Percentiles rank a stretch among this genome's conserved stretches.
Conservation (phyloP, 2,113 vertebrate species). For the Melospiza melodia region DNA sequence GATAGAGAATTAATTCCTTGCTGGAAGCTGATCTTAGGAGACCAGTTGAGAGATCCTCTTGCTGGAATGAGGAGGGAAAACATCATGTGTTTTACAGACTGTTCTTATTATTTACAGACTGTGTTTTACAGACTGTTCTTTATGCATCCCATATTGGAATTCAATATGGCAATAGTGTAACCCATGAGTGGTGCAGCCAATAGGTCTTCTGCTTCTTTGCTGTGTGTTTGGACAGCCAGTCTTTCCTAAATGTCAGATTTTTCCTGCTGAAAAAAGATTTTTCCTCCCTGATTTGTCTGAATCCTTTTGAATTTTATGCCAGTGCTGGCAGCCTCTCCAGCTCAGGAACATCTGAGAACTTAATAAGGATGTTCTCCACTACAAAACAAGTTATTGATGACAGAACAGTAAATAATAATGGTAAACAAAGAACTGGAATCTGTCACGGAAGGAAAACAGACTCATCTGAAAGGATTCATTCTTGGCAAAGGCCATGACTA, state of each 20-base stretch:
- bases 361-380: not conserved
- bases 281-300: not conserved
- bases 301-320: not conserved
- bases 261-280: not conserved
- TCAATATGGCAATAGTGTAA: not conserved
- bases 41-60: not conserved
- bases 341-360: not conserved
- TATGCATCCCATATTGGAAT: not conserved
- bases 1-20: not conserved
- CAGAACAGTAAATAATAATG: not conserved
- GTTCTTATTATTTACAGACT: not conserved
- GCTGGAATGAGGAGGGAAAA: not conserved
- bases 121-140: not conserved
- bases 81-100: not conserved
- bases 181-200: not conserved
- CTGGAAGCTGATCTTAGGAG: not conserved
- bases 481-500: not conserved
- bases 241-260: not conserved
- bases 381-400: not conserved
- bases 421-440: not conserved
- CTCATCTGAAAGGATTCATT: constrained; percentile 3
- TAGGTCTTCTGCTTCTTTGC: not conserved
- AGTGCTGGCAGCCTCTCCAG: not conserved
- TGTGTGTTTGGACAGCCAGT: not conserved
- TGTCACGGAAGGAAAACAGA: constrained; percentile 26